These are phyloP conservation scores for Spinus olivaceus DNA, from an alignment of 2,797 vertebrate genomes.

Conservation along the genomic window DNA sequence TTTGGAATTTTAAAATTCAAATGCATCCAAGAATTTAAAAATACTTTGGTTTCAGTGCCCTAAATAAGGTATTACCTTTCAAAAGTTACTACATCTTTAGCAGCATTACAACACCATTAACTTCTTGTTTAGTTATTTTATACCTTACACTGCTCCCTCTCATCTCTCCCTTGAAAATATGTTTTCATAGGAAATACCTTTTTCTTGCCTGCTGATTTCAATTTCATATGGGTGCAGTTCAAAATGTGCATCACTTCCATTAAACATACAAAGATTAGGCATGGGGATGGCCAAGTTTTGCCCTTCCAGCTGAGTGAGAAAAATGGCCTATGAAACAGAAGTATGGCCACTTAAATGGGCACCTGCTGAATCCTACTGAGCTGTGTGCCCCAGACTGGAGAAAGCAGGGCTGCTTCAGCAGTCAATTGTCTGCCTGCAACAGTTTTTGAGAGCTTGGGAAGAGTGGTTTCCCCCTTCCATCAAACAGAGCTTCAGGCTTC, in stretches of 20 bases:
- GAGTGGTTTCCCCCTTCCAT: not conserved
- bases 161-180: not conserved
- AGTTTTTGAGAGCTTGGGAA: not conserved
- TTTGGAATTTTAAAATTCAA: not conserved
- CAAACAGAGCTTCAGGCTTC: not conserved
- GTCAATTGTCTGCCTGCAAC: not conserved
- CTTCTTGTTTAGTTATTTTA: not conserved
- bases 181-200: not conserved
- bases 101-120: not conserved
- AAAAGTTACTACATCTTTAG: not conserved
- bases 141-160: not conserved
- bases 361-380: not conserved
- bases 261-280: not conserved
- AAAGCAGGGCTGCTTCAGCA: not conserved
- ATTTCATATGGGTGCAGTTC: not conserved
- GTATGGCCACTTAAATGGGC: not conserved
- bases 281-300: not conserved
- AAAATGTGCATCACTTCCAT: not conserved
- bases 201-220: not conserved
- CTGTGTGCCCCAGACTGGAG: not conserved
- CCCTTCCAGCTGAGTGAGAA: not conserved
- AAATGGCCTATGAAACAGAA: not conserved
- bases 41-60: not conserved
- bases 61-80: not conserved
- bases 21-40: not conserved